Evolutionary conservation across 2,888 invertebrate genomes (phyloP), one percentile per base, ranked within the genome.

Genomic region (Cerceris rybyensis): DNA sequence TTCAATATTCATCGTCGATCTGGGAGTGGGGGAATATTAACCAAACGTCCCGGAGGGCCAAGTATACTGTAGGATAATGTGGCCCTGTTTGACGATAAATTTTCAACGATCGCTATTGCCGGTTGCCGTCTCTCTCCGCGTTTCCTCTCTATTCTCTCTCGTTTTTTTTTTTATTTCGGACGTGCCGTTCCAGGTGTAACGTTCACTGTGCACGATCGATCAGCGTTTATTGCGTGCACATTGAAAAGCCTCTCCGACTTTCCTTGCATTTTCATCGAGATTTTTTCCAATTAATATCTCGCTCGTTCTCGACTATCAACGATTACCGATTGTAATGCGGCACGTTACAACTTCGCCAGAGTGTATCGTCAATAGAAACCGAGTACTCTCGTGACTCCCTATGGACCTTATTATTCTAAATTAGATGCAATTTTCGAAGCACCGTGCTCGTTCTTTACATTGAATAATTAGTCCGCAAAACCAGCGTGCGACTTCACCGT

Each of bases 1-100:
- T 82, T 74, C 82, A 81, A 78, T 82, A 74, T 82, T 82, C 74
- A 82, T 82, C 57, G 60, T 71, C 81, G 81, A 81, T 76, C 81
- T 79, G 54, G 13, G 66, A 59, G 64, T 28, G 41, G 52, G 42
- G 67, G 41, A 46, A 71, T 80, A 81, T 78, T 82, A 81, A 73
- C 70, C 69, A 66, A 71, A 63, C 54, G 73, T 78, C 73, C 81
- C 73, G n/a, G 11, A 69, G 73, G 75, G 52, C 43, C 52, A 9
- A 42, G 41, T 59, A 49, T 39, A 64, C 66, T 17, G 65, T 65
- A 59, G 68, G 54, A 70, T 81, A 82, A 82, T 74, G 76, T 49
- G 71, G 63, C 76, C 75, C 72, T 69, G 79, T 79, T 70, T 75
- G 72, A 76, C 75, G 74, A 82, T 82, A 79, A 82, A 82, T 81